Percentiles rank a stretch among this genome's conserved stretches.
These are phyloP conservation scores for Pinctada fucata DNA, from an alignment of 2,888 invertebrate species.

Conservation along the genomic window DNA sequence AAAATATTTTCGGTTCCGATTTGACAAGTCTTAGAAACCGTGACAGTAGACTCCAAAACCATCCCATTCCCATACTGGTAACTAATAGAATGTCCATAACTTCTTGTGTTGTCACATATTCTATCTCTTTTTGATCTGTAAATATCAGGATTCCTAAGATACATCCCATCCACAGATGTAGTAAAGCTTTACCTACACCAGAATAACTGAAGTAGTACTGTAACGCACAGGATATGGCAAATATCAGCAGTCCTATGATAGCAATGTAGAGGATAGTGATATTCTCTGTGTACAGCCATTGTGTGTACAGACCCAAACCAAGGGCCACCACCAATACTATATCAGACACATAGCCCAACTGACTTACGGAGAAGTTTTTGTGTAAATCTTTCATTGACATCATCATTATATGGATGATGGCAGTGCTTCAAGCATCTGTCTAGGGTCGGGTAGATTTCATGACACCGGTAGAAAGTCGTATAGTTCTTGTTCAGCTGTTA, in stretches of 20 bases:
- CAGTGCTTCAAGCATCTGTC: too few species aligned
- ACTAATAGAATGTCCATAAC: constrained; percentile 72
- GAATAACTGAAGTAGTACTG: constrained; percentile 70
- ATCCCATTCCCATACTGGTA: constrained; percentile 63
- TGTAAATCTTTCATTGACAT: neutral
- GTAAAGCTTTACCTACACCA: constrained; percentile 62
- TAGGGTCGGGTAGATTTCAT: too few species aligned
- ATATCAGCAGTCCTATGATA: constrained; percentile 67
- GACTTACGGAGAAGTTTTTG: constrained; percentile 20
- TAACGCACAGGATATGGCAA: constrained; percentile 67
- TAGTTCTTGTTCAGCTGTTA: too few species aligned
- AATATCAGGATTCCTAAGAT: constrained; percentile 72
- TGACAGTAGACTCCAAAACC: constrained; percentile 66
- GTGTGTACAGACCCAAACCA: constrained; percentile 70
- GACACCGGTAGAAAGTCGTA: too few species aligned
- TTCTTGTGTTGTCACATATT: constrained; percentile 64
- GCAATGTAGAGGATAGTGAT: constrained; percentile 65
- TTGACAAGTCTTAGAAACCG: constrained; percentile 56
- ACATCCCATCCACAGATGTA: constrained; percentile 73
- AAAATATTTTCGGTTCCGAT: constrained; percentile 54
- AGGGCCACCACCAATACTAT: constrained; percentile 68
- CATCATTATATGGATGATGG: too few species aligned
- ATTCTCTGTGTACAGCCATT: constrained; percentile 68
- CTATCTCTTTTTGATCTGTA: constrained; percentile 58
- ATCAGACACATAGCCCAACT: constrained; percentile 66